Percentiles rank a stretch among this genome's conserved stretches.
These are phyloP conservation scores for Ciconia stormi DNA, from an alignment of 2,113 vertebrate genomes.

Conservation along the genomic window DNA sequence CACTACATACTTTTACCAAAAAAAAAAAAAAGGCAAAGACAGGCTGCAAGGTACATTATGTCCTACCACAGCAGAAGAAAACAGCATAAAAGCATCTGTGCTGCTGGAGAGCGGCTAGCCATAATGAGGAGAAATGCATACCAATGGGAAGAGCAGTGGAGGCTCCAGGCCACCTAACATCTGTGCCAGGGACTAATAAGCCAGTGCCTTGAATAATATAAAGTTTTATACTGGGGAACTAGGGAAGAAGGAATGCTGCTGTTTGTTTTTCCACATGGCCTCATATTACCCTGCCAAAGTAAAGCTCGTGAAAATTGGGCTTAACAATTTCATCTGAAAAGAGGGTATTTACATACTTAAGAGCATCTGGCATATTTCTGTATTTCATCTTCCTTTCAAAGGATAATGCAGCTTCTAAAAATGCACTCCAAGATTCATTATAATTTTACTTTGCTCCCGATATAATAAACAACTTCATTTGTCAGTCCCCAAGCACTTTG, in stretches of 20 bases:
- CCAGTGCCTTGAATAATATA: neutral
- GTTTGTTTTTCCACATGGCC: neutral
- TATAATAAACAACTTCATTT: neutral
- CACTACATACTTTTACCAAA: neutral
- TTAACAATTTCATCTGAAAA: neutral
- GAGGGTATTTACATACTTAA: neutral
- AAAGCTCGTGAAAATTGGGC: neutral
- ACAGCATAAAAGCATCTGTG: neutral
- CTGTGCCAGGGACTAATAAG: neutral
- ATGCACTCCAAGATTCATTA: neutral
- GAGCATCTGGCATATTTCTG: neutral
- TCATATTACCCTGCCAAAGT: neutral
- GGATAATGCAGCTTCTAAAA: constrained; percentile 14
- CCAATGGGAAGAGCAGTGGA: neutral
- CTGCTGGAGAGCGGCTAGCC: neutral
- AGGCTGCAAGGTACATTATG: neutral
- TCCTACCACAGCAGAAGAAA: neutral
- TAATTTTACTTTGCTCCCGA: neutral
- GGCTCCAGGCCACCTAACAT: neutral
- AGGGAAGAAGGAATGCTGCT: neutral
- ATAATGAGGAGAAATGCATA: neutral
- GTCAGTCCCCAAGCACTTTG: neutral
- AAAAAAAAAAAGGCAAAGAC: neutral
- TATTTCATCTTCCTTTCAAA: constrained; percentile 9
- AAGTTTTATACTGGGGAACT: neutral